phyloP scores from a whole-genome alignment of 2,797 vertebrate genomes.

The Amphiprion clarkii region DNA sequence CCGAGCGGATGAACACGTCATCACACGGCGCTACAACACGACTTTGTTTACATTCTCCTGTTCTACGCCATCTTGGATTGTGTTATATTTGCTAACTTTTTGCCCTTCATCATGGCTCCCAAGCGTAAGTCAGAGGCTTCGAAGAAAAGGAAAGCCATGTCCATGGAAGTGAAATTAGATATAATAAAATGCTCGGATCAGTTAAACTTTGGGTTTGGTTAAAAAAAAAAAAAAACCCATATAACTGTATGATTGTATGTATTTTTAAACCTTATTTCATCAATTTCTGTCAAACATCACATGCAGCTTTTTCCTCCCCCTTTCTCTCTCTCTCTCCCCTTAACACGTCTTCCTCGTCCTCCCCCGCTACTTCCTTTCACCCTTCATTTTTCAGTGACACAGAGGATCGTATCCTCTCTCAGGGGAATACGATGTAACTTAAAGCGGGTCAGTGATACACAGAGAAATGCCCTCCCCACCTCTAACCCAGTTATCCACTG shows the following conservation, averaged over 20 bases:
- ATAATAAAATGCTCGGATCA: too few species aligned
- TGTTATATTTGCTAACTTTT: too few species aligned
- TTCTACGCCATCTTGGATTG: too few species aligned
- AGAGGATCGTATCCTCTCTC: conserved; percentile 67
- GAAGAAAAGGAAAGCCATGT: too few species aligned
- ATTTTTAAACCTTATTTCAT: not conserved
- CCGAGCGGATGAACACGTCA: too few species aligned
- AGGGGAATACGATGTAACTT: conserved; percentile 59
- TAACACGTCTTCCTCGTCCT: conserved; percentile 20
- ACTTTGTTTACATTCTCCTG: too few species aligned
- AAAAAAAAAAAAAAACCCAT: not conserved
- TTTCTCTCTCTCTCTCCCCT: not conserved
- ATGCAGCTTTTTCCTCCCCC: not conserved
- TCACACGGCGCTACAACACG: too few species aligned
- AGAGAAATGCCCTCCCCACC: conserved; percentile 49
- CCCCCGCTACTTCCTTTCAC: conserved; percentile 49
- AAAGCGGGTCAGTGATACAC: conserved; percentile 70
- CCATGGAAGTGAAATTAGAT: too few species aligned
- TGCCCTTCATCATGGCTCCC: too few species aligned
- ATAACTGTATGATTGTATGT: not conserved
- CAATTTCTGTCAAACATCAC: not conserved
- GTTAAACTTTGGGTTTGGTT: not conserved
- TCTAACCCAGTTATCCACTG: conserved; percentile 65
- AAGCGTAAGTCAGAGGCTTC: too few species aligned
- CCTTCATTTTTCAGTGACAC: conserved; percentile 65